Base-by-base conservation (phyloP, 2,797 vertebrate genomes). In the Cyprinodon diabolis region DNA sequence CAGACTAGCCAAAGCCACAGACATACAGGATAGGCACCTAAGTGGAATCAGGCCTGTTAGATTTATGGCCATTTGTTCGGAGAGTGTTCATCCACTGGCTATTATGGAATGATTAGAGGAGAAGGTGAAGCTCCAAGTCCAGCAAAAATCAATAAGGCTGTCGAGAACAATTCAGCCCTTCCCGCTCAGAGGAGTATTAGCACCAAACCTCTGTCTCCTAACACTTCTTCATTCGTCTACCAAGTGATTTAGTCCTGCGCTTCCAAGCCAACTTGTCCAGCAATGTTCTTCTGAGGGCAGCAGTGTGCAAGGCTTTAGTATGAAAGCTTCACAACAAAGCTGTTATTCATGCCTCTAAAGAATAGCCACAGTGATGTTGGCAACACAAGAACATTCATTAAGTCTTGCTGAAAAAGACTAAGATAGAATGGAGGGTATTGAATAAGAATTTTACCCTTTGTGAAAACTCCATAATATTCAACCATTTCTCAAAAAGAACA, bases 31-130 rank as follows among this genome's bases (percentile, higher is more conserved):
- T 94, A 93, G 95, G 96, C 95, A 94, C 95, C 95, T 94, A 94
- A 94, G 95, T 86, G 93, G 94, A 95, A 95, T 90, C 94, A 96
- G 95, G 95, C 95, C 92, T 91, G 94, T 94, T 94, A 97, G 98
- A 99, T 99, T 99, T 98, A 99, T 98, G 96, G 96, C 96, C 93
- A 97, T 97, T 96, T 96, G 94, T 97, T 97, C 97, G 92, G 91
- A 97, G 97, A 97, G 96, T 97, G 97, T 99, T 98, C 98, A 99
- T 99, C 97, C 97, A 98, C 97, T 97, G 97, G 97, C 97, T 97
- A 99, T 99, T 99, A 99, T 96, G 96, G 96, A 96, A 99, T 99
- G 97, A 99, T 99, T 98, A 99, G 97, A 97, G 97, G 96, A 97
- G 97, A 99, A 99, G 98, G 97, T 99, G 97, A 99, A 97, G 97